phyloP scores from a whole-genome alignment of 2,797 vertebrate genomes.

The Gallinago stenura region DNA sequence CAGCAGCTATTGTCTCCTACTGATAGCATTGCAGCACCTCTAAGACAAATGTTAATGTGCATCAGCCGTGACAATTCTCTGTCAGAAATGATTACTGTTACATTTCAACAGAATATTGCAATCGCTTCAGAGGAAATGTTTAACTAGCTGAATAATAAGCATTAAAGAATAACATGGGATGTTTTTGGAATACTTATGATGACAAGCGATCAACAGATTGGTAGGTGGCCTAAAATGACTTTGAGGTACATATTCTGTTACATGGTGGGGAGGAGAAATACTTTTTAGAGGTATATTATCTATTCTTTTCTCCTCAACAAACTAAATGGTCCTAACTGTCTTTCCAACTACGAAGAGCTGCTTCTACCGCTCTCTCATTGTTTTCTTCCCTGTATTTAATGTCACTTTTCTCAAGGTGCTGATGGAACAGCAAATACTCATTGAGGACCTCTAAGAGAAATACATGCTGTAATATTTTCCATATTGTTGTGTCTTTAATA shows the following conservation, averaged over 20 bases:
- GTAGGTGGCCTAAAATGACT: not conserved
- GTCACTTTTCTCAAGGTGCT: not conserved
- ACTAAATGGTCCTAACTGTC: not conserved
- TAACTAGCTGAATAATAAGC: not conserved
- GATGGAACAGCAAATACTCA: not conserved
- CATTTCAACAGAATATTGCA: not conserved
- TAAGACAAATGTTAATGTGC: not conserved
- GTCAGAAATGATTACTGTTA: not conserved
- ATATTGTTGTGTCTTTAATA: conserved; percentile 63
- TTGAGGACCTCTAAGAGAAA: not conserved
- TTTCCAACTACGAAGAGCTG: not conserved
- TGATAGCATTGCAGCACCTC: not conserved
- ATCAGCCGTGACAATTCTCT: not conserved
- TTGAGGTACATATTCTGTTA: not conserved
- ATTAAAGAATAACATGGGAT: not conserved
- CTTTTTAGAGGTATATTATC: not conserved
- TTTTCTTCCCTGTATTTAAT: not conserved
- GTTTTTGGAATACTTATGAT: not conserved
- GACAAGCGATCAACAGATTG: accelerated
- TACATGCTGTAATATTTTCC: conserved; percentile 29
- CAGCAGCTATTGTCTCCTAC: not conserved
- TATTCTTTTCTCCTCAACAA: not conserved
- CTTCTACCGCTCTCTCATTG: not conserved
- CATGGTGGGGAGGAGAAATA: not conserved
- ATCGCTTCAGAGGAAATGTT: not conserved